Percentiles rank a stretch among this genome's conserved stretches.
These are phyloP conservation scores for Poicephalus meyeri DNA, from an alignment of 2,113 vertebrate genomes.

Conservation along the genomic window DNA sequence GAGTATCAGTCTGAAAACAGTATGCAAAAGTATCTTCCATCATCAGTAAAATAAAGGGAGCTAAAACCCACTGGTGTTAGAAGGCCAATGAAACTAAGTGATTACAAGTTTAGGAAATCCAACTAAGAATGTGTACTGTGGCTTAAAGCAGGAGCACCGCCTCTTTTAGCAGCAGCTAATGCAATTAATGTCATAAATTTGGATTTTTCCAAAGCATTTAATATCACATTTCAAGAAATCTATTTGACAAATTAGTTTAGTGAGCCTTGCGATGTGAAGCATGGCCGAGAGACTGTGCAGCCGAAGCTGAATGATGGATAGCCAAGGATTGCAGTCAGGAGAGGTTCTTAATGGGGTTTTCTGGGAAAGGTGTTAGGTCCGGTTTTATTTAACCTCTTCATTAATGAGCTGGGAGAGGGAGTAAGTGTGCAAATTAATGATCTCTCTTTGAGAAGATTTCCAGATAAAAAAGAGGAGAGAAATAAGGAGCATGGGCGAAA, in stretches of 20 bases:
- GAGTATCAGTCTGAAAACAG: conserved; percentile 26
- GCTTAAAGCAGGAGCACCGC: neutral
- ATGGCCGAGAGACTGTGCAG: neutral
- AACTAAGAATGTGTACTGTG: neutral
- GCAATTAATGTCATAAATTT: conserved; percentile 25
- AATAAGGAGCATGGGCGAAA: neutral
- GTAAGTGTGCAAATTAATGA: conserved; percentile 40
- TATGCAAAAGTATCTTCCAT: conserved; percentile 46
- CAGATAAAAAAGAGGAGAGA: neutral
- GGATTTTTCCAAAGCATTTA: conserved; percentile 35
- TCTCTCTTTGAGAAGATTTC: neutral
- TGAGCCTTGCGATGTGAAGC: neutral
- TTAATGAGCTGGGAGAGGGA: conserved; percentile 44
- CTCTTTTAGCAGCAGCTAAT: conserved; percentile 24
- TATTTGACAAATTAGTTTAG: conserved; percentile 50
- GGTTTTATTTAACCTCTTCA: conserved; percentile 54
- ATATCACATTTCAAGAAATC: conserved; percentile 31
- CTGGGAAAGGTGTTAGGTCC: conserved; percentile 27
- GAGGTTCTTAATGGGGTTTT: conserved; percentile 38
- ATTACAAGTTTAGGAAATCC: conserved; percentile 7
- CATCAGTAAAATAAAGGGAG: conserved; percentile 47
- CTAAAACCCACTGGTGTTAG: conserved; percentile 31
- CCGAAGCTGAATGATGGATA: conserved; percentile 47
- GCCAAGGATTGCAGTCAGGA: neutral
- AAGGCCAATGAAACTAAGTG: conserved; percentile 9